Base-by-base conservation (phyloP, 2,888 invertebrate species). In the Archaeoteleia sp. region DNA sequence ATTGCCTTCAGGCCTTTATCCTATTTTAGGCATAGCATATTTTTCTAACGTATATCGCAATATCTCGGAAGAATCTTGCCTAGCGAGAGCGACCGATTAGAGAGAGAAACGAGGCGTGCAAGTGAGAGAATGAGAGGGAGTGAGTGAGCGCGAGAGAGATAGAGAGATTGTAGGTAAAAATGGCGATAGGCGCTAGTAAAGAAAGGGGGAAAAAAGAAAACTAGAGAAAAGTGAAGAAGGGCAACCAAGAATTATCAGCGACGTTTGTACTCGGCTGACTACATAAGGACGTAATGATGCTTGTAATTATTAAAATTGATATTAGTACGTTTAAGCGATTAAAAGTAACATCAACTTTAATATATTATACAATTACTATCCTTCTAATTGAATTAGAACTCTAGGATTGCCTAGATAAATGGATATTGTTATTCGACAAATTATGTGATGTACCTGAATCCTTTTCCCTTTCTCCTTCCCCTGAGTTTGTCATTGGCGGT, bases 21-120 rank as follows among this genome's bases (percentile, higher is more conserved):
- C 82, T 84, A 85, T 83, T 84, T 84, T 84, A 85, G 84, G 81
- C 80, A 84, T 84, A 84, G 83, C 81, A 85, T 85, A 85, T 85
- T 85, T 85, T 85, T 85, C 85, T 85, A 85, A 83, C 77, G 78
- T 82, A 78, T 79, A 82, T 78, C 79, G 80, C 82, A 82, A 82
- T 83, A 82, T 82, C 76, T n/a, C n/a, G 80, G 77, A 78, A 74
- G 78, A 78, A 78, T 82, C 81, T 79, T 81, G 80, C 78, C 71
- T 81, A 80, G 76, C 76, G 73, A 77, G 76, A 76, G 68, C 67
- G 60, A 70, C 70, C 65, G 69, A 71, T 66, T 67, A 75, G 73
- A 72, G 73, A 72, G 70, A 70, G 54, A 70, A 48, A 54, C 66
- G 57, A 61, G 54, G 58, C n/a, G 74, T 74, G 74, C 71, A 68